These are phyloP conservation scores for Fistularia tabacaria DNA, from an alignment of 2,797 vertebrate genomes.

Conservation along the genomic window DNA sequence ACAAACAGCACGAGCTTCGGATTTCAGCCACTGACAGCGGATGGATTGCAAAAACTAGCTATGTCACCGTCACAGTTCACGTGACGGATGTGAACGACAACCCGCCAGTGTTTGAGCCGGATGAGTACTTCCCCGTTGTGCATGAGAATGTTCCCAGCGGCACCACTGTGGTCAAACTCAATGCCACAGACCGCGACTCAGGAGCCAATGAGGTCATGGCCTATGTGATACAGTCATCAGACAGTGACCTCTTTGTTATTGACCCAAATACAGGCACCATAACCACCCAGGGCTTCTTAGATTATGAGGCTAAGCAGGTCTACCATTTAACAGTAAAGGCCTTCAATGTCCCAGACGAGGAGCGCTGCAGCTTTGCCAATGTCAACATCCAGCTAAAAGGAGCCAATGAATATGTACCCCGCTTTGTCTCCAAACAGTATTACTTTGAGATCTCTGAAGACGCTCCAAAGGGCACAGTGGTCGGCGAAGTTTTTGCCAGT, in stretches of 20 bases:
- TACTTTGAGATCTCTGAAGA: constrained; percentile 97
- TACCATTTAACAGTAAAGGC: constrained; percentile 94
- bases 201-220: constrained; percentile 88
- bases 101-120: constrained; percentile 84
- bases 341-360: constrained; percentile 96
- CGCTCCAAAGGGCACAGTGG: constrained; percentile 82
- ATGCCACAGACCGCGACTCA: constrained; percentile 86
- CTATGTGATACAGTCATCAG: constrained; percentile 91
- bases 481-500: constrained; percentile 97
- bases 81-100: constrained; percentile 95
- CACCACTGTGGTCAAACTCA: constrained; percentile 89
- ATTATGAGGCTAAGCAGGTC: constrained; percentile 95
- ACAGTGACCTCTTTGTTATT: constrained; percentile 95
- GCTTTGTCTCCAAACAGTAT: constrained; percentile 97
- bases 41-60: constrained; percentile 91
- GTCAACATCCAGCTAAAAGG: constrained; percentile 91
- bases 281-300: constrained; percentile 98
- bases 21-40: constrained; percentile 90
- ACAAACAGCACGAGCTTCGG: constrained; percentile 84
- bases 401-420: constrained; percentile 96
- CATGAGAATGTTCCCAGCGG: constrained; percentile 97
- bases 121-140: constrained; percentile 88
- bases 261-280: constrained; percentile 93
- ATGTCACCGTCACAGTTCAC: constrained; percentile 81
- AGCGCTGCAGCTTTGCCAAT: constrained; percentile 91